Percentiles rank a stretch among this genome's conserved stretches.
Conservation (phyloP, 2,797 vertebrate genomes). For the Melanotaenia maccullochi region DNA sequence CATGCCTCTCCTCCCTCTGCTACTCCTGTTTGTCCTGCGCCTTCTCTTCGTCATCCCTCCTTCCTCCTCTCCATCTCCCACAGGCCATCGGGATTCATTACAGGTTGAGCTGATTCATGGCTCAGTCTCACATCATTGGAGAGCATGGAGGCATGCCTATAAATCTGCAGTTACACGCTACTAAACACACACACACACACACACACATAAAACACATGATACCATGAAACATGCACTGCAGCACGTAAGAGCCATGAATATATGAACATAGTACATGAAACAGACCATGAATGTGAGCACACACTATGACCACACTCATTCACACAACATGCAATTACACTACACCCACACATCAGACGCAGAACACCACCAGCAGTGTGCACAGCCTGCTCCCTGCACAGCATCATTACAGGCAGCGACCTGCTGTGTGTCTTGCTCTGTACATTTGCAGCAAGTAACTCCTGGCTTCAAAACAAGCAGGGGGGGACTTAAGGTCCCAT, state of each 20-base stretch:
- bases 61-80: constrained; percentile 49
- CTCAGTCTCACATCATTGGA: constrained; percentile 68
- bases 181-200: neutral
- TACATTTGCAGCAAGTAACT: constrained; percentile 22
- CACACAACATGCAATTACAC: constrained; percentile 29
- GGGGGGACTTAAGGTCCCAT: constrained; percentile 16
- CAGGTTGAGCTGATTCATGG: constrained; percentile 76
- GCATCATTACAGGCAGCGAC: constrained; percentile 46
- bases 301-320: constrained; percentile 6
- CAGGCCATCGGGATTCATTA: constrained; percentile 79
- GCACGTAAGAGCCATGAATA: constrained; percentile 45
- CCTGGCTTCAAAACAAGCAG: constrained; percentile 38
- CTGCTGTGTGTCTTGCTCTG: constrained; percentile 49
- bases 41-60: neutral
- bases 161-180: constrained; percentile 57
- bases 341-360: constrained; percentile 21
- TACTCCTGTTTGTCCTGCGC: neutral
- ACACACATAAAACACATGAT: neutral
- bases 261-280: constrained; percentile 34
- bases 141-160: constrained; percentile 57
- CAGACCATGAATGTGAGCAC: constrained; percentile 13
- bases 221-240: constrained; percentile 1
- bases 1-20: too few species aligned
- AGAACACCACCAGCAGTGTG: constrained; percentile 24
- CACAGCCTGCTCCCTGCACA: constrained; percentile 9